Base-by-base conservation (phyloP, 2,797 vertebrate genomes). In the Diceros bicornis region DNA sequence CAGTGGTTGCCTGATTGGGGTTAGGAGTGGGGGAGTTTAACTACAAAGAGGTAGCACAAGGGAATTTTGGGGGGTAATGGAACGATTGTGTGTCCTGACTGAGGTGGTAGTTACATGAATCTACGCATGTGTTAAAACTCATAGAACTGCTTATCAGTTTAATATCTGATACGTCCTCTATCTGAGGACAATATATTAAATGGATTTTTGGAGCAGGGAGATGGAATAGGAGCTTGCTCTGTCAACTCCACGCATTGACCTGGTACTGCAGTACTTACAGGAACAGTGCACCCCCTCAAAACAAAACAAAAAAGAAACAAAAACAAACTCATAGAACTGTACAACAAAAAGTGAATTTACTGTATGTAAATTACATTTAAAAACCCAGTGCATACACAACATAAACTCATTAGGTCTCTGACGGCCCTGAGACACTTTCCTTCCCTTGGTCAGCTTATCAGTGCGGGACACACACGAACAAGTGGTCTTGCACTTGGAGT, bases 331-430 rank as follows among this genome's bases (percentile, higher is more conserved):
- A 6, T 34, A 2, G 16, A 82, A 82, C 13, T 71, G 13, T 41
- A 68, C 13, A 61, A 1, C 27, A 57, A 16, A 50, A 17, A 44
- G 69, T 62, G 29, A 91, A 71, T 69, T 86, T 88, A 77, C 12
- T 69, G 13, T 27, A 77, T 79, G 59, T 47, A 89, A 82, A 94
- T 86, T 90, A 32, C 69, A 89, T 89, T 82, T 34, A 92, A 95
- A 62, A 96, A 75, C 44, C 16, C 16, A 78, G 4, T 77, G 62
- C 17, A 66, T 34, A 37, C 2, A 91, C 41, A 95, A 52, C 1
- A 57, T 47, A 89, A 75, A 37, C 41, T 87, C 47, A 71, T 44
- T 50, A n/a, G 52, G 44, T n/a, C 59, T 88, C 69, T 90, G n/a
- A 77, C 17, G 32, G 25, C 25, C 32, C 83, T 32, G 41, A 96